Evolutionary conservation across 2,797 vertebrate genomes (phyloP).

Genomic region (Pachyuromys duprasi): DNA sequence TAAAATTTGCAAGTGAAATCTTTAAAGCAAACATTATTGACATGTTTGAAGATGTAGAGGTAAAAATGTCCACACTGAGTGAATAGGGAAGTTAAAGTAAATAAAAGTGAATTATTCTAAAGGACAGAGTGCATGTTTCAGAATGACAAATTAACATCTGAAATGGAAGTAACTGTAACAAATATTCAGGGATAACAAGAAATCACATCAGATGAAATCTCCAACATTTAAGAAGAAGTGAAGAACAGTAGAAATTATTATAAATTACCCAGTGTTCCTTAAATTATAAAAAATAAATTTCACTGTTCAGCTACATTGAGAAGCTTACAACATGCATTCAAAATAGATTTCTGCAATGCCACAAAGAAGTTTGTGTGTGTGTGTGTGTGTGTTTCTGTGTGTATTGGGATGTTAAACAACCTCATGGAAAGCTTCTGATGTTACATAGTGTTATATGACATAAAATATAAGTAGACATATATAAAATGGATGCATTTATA

Average conservation of each 20-base stretch:
- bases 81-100: neutral
- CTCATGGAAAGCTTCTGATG: neutral
- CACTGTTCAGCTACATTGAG: neutral
- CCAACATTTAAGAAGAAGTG: neutral
- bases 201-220: neutral
- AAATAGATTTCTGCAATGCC: neutral
- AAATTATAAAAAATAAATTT: constrained; percentile 25
- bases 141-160: neutral
- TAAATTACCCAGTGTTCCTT: neutral
- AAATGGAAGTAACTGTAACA: constrained; percentile 3
- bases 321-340: constrained; percentile 7
- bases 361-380: neutral
- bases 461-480: constrained; percentile 31
- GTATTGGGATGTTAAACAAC: neutral
- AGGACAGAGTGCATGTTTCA: neutral
- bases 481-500: neutral
- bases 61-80: constrained; percentile 25
- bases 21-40: neutral
- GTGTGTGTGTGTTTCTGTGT: neutral
- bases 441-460: neutral
- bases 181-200: neutral
- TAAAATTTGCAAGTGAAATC: neutral
- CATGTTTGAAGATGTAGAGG: neutral
- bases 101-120: neutral
- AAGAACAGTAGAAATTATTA: neutral